Conservation (phyloP, 2,888 invertebrate genomes). For the Pedicia rivosa region DNA sequence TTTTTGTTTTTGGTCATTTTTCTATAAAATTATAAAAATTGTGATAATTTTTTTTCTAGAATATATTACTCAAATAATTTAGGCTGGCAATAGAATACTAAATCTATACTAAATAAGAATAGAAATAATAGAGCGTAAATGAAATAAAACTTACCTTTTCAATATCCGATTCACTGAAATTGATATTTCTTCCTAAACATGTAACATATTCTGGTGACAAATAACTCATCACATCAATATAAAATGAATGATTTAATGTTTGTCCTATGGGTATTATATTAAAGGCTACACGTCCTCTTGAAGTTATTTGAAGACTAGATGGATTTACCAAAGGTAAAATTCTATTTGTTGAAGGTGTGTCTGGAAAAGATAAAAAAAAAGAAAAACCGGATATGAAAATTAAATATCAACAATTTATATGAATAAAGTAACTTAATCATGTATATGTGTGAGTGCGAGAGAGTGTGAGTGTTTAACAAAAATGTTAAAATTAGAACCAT, state of each 20-base stretch:
- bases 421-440: no score
- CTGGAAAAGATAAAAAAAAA: conserved; percentile 17
- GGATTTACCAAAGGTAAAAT: conserved; percentile 38
- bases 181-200: conserved; percentile 24
- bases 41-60: no score
- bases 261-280: conserved; percentile 11
- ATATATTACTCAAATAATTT: no score
- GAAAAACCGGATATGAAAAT: conserved; percentile 22
- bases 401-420: no score
- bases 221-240: conserved; percentile 28
- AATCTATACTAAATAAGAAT: no score
- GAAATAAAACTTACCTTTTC: conserved; percentile 32
- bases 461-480: no score
- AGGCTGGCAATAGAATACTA: no score
- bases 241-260: conserved; percentile 9
- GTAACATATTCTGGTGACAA: conserved; percentile 37
- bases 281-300: conserved; percentile 34
- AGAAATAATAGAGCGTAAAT: background rate
- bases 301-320: conserved; percentile 35
- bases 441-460: no score
- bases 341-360: conserved; percentile 19
- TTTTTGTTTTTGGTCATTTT: no score
- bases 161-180: conserved; percentile 37
- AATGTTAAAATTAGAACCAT: no score
- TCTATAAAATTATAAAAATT: no score